Evolutionary conservation across 2,888 invertebrate species (phyloP).

Genomic region (Erebia palarica): DNA sequence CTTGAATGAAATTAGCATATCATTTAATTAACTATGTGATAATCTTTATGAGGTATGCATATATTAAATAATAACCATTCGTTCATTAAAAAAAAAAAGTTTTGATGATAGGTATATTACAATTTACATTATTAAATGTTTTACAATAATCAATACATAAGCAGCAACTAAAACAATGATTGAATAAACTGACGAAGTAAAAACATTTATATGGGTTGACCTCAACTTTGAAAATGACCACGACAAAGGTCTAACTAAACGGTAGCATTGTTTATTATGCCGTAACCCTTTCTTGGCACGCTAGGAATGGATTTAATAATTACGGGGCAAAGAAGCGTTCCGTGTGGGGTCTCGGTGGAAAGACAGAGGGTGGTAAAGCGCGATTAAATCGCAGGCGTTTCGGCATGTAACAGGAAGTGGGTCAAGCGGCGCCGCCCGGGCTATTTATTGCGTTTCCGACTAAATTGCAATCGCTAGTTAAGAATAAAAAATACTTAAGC

Average conservation of each 20-base stretch:
- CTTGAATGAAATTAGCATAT: background rate
- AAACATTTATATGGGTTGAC: constrained; percentile 15
- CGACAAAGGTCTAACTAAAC: constrained; percentile 31
- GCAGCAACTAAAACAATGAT: background rate
- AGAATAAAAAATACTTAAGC: constrained; percentile 35
- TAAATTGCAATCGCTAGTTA: constrained; percentile 71
- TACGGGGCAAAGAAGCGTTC: constrained; percentile 73
- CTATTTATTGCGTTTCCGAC: constrained; percentile 79
- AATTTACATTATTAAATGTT: background rate
- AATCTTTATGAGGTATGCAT: too few relatives aligned
- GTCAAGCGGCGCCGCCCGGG: constrained; percentile 76
- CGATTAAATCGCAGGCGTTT: constrained; percentile 80
- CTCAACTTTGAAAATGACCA: constrained; percentile 34
- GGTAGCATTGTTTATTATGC: constrained; percentile 51
- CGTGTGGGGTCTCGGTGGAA: constrained; percentile 73
- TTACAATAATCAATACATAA: background rate
- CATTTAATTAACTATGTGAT: too few relatives aligned
- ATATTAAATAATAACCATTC: too few relatives aligned
- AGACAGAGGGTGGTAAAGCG: constrained; percentile 71
- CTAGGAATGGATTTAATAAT: constrained; percentile 75
- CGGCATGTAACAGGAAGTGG: constrained; percentile 80
- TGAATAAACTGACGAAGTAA: background rate
- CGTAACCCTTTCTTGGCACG: constrained; percentile 64
- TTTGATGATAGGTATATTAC: too few relatives aligned
- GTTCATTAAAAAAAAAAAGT: too few relatives aligned